Percentiles rank a stretch among this genome's conserved stretches.
Conservation (phyloP, 2,797 vertebrate genomes). For the Phyllotis vaccarum region DNA sequence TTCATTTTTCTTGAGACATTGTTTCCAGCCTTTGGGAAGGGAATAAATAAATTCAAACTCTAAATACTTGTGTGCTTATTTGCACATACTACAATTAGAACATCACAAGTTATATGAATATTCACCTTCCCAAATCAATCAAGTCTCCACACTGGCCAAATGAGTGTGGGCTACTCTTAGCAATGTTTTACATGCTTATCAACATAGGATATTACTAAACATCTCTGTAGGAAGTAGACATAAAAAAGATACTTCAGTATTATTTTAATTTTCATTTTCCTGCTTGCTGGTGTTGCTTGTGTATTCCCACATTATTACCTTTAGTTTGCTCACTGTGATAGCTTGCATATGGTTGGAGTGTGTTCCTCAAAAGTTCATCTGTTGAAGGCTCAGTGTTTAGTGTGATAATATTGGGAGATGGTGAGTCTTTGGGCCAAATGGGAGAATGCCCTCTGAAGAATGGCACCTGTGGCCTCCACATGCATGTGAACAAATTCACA, state of each 20-base stretch:
- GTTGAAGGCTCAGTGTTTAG: neutral
- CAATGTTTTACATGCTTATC: neutral
- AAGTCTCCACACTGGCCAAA: constrained; percentile 26
- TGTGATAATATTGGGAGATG: neutral
- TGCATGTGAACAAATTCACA: neutral
- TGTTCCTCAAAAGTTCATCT: neutral
- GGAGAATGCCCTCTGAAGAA: neutral
- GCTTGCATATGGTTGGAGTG: neutral
- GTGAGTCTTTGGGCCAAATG: neutral
- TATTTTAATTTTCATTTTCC: constrained; percentile 33
- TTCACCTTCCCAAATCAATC: constrained; percentile 7
- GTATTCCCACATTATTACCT: neutral
- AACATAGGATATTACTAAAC: neutral
- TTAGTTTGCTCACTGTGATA: neutral
- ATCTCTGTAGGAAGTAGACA: neutral
- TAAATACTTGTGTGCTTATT: constrained; percentile 14
- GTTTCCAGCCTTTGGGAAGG: neutral
- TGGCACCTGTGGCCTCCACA: neutral
- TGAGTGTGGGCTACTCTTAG: neutral
- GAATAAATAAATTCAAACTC: neutral
- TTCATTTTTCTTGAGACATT: constrained; percentile 53
- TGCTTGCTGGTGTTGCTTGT: neutral
- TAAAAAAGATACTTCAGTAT: neutral
- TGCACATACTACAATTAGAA: constrained; percentile 42
- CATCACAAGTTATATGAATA: neutral